Conservation (phyloP, 2,888 invertebrate species). For the Drosophila macrospina region DNA sequence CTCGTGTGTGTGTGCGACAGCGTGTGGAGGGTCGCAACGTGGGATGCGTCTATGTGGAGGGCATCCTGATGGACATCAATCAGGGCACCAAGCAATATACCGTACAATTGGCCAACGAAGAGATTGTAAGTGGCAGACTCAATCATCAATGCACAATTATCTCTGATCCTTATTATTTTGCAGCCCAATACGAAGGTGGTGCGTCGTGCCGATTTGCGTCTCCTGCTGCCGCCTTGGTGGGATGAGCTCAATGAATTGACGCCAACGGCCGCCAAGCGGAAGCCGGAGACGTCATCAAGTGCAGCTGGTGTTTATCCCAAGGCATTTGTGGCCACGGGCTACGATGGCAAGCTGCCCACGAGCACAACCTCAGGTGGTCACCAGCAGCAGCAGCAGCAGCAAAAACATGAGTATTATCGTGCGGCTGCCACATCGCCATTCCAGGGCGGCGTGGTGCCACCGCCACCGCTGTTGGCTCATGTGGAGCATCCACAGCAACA, state of each 20-base stretch:
- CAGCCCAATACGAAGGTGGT: constrained; percentile 86
- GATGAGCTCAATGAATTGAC: constrained; percentile 93
- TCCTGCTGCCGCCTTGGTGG: constrained; percentile 97
- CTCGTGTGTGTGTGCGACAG: constrained; percentile 92
- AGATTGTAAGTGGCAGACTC: constrained; percentile 82
- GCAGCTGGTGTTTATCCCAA: constrained; percentile 64
- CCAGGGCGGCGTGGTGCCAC: constrained; percentile 67
- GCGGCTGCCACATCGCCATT: constrained; percentile 88
- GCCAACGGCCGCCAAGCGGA: constrained; percentile 51
- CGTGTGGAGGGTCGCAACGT: constrained; percentile 87
- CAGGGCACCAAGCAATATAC: constrained; percentile 89
- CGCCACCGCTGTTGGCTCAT: constrained; percentile 56
- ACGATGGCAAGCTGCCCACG: constrained; percentile 78
- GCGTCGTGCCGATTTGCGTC: constrained; percentile 94
- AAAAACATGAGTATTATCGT: constrained; percentile 86
- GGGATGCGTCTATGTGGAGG: constrained; percentile 93
- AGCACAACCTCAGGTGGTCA: constrained; percentile 46
- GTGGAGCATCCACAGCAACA: constrained; percentile 49
- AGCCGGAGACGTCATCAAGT: constrained; percentile 38
- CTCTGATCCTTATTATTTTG: not conserved
- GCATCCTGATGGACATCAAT: constrained; percentile 90
- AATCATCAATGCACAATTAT: not conserved
- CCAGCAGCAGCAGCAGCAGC: constrained; percentile 57
- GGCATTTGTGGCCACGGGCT: constrained; percentile 81
- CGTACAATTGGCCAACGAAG: constrained; percentile 86